phyloP scores from a whole-genome alignment of 2,888 invertebrate species.

The Hemithea aestivaria region DNA sequence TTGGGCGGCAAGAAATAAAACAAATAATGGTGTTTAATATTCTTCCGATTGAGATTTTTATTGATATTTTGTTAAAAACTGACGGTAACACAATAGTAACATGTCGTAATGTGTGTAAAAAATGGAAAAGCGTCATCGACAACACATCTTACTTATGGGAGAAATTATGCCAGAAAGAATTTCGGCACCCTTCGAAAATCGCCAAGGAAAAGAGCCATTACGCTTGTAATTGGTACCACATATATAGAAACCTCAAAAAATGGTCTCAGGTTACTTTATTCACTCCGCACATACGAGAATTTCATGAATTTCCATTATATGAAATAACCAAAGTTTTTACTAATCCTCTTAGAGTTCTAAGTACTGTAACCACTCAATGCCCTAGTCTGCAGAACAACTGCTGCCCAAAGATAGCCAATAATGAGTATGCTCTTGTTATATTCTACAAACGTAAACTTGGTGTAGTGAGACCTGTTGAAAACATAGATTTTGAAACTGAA shows the following conservation, averaged over 20 bases:
- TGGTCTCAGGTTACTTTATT: constrained; percentile 40
- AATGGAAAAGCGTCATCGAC: constrained; percentile 54
- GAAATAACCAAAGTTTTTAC: constrained; percentile 51
- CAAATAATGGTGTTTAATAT: constrained; percentile 29
- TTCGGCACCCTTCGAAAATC: constrained; percentile 46
- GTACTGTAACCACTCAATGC: constrained; percentile 21
- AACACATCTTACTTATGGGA: constrained; percentile 52
- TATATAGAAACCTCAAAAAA: constrained; percentile 54
- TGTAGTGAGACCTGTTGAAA: constrained; percentile 48
- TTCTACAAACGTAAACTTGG: constrained; percentile 48
- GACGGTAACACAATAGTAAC: constrained; percentile 51
- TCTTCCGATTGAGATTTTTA: constrained; percentile 56
- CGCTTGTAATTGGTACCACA: constrained; percentile 53
- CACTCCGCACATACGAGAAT: constrained; percentile 40
- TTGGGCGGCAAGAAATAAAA: not conserved
- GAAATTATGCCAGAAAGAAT: constrained; percentile 48
- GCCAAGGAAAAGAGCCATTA: constrained; percentile 54
- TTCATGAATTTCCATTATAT: constrained; percentile 52
- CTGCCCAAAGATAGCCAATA: constrained; percentile 54
- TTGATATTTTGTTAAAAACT: constrained; percentile 49
- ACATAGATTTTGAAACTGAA: constrained; percentile 37
- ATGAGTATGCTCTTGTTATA: constrained; percentile 45
- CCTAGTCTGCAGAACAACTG: constrained; percentile 32
- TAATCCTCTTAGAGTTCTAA: constrained; percentile 42
- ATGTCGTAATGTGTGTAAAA: constrained; percentile 54